Evolutionary conservation across 2,797 vertebrate species (phyloP), one percentile per base, ranked within the genome.

Genomic region (Lophotriccus pileatus): DNA sequence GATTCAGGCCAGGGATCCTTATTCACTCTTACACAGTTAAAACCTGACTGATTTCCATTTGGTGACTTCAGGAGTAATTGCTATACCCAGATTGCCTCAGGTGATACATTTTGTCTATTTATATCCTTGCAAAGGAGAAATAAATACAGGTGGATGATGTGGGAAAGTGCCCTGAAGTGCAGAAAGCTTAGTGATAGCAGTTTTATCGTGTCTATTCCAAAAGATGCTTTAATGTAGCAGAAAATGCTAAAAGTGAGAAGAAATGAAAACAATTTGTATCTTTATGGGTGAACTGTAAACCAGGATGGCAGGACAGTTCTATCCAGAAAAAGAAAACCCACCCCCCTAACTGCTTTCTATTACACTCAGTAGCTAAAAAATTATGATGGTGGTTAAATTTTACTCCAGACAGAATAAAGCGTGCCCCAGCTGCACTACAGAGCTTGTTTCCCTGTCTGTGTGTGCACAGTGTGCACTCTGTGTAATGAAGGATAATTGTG

Each of bases 401-500:
- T 87, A 55, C 63, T 66, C 44, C 7, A 44, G 72, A 56, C 34
- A 85, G 77, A 52, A 30, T 66, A 32, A 78, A 74, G 67, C 64
- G 20, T 3, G 72, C 56, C 70, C 72, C 73, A 69, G 88, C 69
- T 84, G 77, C 80, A 55, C 67, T 3, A 53, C 37, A 30, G 9
- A n/a, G 84, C 75, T 82, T 25, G 24, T 81, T 67, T 75, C 56
- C 56, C 85, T 55, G 63, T 75, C 83, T 74, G 21, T 53, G 73
- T 80, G 76, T 67, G 68, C 91, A 67, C 60, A 90, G 91, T 2
- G 3, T 69, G 83, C 55, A 37, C 64, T 90, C 82, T 69, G 12
- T 63, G 70, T 87, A 79, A 94, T 80, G 91, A 92, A 83, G 82
- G 79, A 85, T 91, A 85, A 94, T 91, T 83, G 83, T 89, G 64